Evolutionary conservation across 2,888 invertebrate species (phyloP).

Genomic region (Amphipyra tragopoginis): DNA sequence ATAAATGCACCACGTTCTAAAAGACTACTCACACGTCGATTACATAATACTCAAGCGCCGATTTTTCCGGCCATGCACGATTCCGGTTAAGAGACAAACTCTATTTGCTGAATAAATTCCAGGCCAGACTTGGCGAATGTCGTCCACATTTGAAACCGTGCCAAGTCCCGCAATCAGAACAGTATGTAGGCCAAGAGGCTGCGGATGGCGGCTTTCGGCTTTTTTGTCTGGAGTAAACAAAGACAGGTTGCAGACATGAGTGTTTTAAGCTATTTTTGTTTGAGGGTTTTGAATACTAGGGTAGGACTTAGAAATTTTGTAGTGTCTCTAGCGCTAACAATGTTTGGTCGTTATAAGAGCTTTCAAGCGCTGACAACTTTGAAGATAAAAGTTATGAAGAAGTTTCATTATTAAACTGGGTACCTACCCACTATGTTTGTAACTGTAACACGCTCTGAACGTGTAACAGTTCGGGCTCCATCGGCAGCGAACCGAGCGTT

Average conservation of each 20-base stretch:
- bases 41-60: constrained; percentile 35
- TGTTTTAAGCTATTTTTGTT: constrained; percentile 55
- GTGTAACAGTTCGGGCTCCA: too few relatives aligned
- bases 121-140: constrained; percentile 64
- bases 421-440: too few relatives aligned
- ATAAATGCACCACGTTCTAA: not conserved
- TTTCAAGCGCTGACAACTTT: too few relatives aligned
- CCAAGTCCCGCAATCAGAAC: constrained; percentile 83
- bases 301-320: not conserved
- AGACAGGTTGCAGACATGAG: constrained; percentile 56
- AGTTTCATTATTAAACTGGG: too few relatives aligned
- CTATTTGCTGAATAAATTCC: constrained; percentile 69
- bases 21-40: constrained; percentile 10
- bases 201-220: constrained; percentile 71
- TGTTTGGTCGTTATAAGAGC: not conserved
- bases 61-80: constrained; percentile 34
- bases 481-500: too few relatives aligned
- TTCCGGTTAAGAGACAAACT: constrained; percentile 51
- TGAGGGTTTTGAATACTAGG: constrained; percentile 8
- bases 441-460: too few relatives aligned
- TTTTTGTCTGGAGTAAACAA: constrained; percentile 60
- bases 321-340: not conserved
- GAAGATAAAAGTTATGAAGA: too few relatives aligned
- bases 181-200: constrained; percentile 87
- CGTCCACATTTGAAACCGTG: constrained; percentile 77